phyloP scores from a whole-genome alignment of 1,140 invertebrate species.

The Copidosoma floridanum region DNA sequence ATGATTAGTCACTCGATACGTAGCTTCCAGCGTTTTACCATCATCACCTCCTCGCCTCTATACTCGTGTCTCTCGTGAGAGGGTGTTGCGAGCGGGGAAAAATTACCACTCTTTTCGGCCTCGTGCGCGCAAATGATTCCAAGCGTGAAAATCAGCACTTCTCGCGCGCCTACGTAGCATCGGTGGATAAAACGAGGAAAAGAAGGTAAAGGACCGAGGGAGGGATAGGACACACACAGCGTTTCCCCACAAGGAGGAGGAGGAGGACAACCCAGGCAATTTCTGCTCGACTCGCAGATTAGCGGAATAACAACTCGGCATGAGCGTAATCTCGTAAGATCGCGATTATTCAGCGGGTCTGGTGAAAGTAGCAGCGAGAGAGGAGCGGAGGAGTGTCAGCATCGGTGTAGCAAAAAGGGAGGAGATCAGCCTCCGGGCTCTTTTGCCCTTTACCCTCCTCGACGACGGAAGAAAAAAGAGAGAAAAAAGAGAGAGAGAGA shows the following conservation, averaged over 20 bases:
- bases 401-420: too few species aligned
- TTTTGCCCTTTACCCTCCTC: conserved; percentile 6
- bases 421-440: conserved; percentile 22
- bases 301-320: conserved; percentile 26
- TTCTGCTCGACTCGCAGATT: conserved; percentile 14
- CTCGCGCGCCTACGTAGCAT: too few species aligned
- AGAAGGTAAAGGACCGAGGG: too few species aligned
- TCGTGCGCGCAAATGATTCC: conserved; percentile 3
- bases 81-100: too few species aligned
- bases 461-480: conserved; percentile 18
- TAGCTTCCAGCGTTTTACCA: too few species aligned
- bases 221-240: background rate
- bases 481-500: conserved; percentile 9
- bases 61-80: too few species aligned
- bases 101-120: too few species aligned
- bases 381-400: background rate
- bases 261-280: conserved; percentile 9
- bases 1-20: too few species aligned
- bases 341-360: conserved; percentile 23
- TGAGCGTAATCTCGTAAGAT: conserved; percentile 25
- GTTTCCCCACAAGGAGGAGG: background rate
- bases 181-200: too few species aligned
- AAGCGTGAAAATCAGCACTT: conserved; percentile 16
- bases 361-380: background rate
- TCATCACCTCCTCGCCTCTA: too few species aligned